Percentiles rank a stretch among this genome's conserved stretches.
Conservation (phyloP, 2,113 vertebrate species). For the Lucifuga dentata region DNA sequence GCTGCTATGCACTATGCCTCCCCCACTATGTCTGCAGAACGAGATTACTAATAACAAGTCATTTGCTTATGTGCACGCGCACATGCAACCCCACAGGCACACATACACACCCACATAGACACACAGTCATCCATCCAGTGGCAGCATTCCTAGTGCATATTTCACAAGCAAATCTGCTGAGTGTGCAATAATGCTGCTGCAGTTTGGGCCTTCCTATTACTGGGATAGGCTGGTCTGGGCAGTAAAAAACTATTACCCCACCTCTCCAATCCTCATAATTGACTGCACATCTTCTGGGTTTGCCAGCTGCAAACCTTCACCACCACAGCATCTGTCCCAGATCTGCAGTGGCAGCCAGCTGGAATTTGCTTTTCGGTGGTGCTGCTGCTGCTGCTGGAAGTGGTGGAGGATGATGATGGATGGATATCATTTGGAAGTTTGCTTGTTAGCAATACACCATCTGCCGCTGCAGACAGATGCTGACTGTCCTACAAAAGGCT, state of each 20-base stretch:
- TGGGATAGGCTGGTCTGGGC: constrained; percentile 58
- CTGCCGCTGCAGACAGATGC: constrained; percentile 27
- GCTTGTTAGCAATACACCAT: constrained; percentile 25
- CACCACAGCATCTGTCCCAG: constrained; percentile 56
- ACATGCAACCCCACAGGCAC: constrained; percentile 22
- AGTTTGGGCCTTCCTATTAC: constrained; percentile 73
- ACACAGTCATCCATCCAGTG: constrained; percentile 34
- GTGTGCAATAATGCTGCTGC: constrained; percentile 68
- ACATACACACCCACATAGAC: constrained; percentile 26
- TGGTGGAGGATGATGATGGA: constrained; percentile 46
- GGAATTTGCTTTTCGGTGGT: constrained; percentile 39
- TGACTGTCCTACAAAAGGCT: constrained; percentile 28
- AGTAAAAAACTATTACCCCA: constrained; percentile 76
- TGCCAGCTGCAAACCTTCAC: constrained; percentile 60
- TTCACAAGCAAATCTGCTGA: constrained; percentile 77
- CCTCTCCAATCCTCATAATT: constrained; percentile 75
- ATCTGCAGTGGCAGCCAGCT: constrained; percentile 53
- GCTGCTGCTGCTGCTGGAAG: constrained; percentile 39
- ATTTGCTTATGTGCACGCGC: constrained; percentile 33
- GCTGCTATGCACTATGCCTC: no score
- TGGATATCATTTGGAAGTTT: constrained; percentile 18
- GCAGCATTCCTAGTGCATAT: constrained; percentile 68
- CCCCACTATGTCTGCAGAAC: constrained; percentile 29
- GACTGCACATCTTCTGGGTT: constrained; percentile 64
- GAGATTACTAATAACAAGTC: constrained; percentile 54